Conservation (phyloP, 1,140 invertebrate genomes). For the Apolygus lucorum region DNA sequence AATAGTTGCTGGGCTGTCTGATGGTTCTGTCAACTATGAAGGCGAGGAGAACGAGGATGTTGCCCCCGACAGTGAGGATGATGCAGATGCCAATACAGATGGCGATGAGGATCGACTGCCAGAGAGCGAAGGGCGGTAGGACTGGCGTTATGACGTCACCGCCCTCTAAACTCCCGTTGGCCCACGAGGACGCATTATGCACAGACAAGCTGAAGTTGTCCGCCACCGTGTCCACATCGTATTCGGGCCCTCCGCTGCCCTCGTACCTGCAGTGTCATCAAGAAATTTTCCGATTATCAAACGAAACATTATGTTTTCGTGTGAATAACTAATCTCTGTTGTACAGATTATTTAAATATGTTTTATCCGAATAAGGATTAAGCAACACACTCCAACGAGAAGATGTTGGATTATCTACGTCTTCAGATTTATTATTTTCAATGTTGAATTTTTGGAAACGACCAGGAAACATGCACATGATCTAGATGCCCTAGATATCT, state of each 20-base stretch:
- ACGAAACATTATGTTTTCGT: no score
- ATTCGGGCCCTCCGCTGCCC: background rate
- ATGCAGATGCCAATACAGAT: conserved; percentile 79
- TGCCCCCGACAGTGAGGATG: conserved; percentile 86
- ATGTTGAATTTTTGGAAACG: no score
- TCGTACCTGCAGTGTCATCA: no score
- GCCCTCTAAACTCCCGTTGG: conserved; percentile 21
- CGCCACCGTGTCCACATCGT: background rate
- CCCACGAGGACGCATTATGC: conserved; percentile 21
- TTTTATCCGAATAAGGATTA: no score
- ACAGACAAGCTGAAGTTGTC: background rate
- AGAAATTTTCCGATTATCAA: no score
- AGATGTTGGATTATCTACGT: no score
- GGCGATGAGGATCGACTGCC: conserved; percentile 88
- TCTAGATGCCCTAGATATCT: no score
- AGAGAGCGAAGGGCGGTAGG: conserved; percentile 76
- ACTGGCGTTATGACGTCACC: conserved; percentile 45
- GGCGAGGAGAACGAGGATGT: conserved; percentile 90
- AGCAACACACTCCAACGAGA: no score
- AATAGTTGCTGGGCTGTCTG: conserved; percentile 97
- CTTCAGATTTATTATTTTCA: no score
- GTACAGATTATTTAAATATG: no score
- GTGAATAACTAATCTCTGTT: no score
- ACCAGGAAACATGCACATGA: no score
- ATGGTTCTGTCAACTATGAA: conserved; percentile 96